Conservation (phyloP, 2,888 invertebrate genomes). For the Barypeithes pellucidus region DNA sequence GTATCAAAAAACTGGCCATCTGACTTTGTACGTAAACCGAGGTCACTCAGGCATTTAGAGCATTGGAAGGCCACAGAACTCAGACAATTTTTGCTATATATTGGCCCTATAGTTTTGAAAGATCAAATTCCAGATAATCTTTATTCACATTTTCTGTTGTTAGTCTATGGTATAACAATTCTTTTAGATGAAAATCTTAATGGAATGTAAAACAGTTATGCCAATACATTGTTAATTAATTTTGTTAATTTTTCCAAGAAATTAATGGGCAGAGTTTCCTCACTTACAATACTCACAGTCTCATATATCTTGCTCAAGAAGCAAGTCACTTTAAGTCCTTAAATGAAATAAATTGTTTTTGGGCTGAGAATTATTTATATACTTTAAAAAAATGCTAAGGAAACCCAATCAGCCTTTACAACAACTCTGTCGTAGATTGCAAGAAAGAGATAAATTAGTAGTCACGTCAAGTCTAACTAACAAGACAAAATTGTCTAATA, state of each 20-base stretch:
- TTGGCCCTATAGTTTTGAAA: constrained; percentile 39
- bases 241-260: constrained; percentile 48
- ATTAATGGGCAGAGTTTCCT: constrained; percentile 48
- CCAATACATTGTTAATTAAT: constrained; percentile 40
- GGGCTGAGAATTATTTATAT: constrained; percentile 48
- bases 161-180: constrained; percentile 45
- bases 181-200: constrained; percentile 36
- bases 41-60: constrained; percentile 46
- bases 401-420: constrained; percentile 52
- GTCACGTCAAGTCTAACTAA: background rate
- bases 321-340: constrained; percentile 48
- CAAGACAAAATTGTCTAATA: background rate
- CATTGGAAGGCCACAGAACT: constrained; percentile 54
- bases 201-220: constrained; percentile 50
- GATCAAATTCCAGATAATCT: constrained; percentile 31
- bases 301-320: constrained; percentile 52
- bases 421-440: constrained; percentile 48
- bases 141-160: constrained; percentile 43
- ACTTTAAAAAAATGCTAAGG: constrained; percentile 48
- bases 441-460: constrained; percentile 1
- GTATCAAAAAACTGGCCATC: constrained; percentile 36
- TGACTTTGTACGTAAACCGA: constrained; percentile 53
- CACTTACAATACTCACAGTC: constrained; percentile 50
- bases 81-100: constrained; percentile 52
- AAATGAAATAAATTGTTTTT: constrained; percentile 48